Base-by-base conservation (phyloP, 1,140 invertebrate genomes). In the Neomicropteryx cornuta region DNA sequence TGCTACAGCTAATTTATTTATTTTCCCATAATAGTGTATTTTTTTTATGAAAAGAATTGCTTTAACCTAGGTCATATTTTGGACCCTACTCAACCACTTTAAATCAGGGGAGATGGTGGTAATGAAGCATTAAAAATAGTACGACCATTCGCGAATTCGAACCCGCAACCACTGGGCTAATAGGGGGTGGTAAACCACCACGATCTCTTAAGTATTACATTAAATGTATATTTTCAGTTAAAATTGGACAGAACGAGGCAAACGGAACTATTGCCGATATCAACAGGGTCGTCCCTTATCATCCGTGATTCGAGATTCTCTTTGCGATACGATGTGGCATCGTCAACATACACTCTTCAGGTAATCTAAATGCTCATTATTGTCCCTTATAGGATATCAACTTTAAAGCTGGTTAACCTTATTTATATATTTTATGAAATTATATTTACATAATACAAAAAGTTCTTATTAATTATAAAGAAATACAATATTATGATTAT, bases 241-340 rank as follows among this genome's bases (percentile, higher is more conserved):
- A 73, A 73, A 58, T 57, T 63, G 23, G 75, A 80, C 48, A 54
- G 60, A 6, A 55, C 52, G 8, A 66, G 60, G 40, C 60, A 56
- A 1, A 58, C 61, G 2, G 75, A 83, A 41, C 72, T 72, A 18
- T 58, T 87, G 3, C 76, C 81, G 0, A 75, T 95, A 28, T 91
- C 89, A 0, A 78, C 75, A 3, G 81, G 83, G 35, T 83, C 83
- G 17, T 73, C 79, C 18, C 71, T 92, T 4, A 88, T 93, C 49
- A 74, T 93, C 38, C 77, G 80, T 45, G 89, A 94, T 56, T 87
- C 83, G 24, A 72, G 90, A 47, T 93, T 92, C 58, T 72, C 86
- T 18, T 65, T 94, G n/a, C 71, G 83, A 39, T 83, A 81, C 50
- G 86, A 92, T 58, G 73, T 70, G 1, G 73, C 77, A 0, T 83